phyloP scores from a whole-genome alignment of 1,140 invertebrate species.

The Pachypeltis micranthus region DNA sequence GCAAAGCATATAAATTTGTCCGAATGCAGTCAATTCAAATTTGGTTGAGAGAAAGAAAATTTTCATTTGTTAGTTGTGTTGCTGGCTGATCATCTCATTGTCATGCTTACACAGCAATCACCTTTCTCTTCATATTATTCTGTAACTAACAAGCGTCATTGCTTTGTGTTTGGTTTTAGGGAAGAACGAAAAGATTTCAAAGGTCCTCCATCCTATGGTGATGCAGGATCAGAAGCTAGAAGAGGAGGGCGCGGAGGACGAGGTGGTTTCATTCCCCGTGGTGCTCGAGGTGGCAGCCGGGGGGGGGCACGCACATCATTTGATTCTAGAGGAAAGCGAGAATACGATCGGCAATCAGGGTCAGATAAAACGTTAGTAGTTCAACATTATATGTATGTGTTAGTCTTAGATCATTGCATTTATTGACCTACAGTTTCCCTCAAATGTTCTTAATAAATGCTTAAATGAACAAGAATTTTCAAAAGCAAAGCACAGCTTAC shows the following conservation, averaged over 20 bases:
- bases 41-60: constrained; percentile 1
- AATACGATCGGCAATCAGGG: too few species aligned
- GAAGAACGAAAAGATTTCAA: constrained; percentile 11
- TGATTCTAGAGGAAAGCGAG: too few species aligned
- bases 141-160: too few species aligned
- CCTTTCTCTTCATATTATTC: too few species aligned
- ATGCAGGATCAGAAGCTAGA: constrained; percentile 34
- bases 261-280: constrained; percentile 29
- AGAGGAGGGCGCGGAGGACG: constrained; percentile 37
- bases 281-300: constrained; percentile 15
- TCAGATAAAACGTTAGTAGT: too few species aligned
- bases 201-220: constrained; percentile 33
- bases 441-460: too few species aligned
- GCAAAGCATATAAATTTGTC: background rate
- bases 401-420: too few species aligned
- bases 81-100: constrained; percentile 24
- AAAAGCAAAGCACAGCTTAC: too few species aligned
- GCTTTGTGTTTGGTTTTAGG: too few species aligned
- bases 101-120: constrained; percentile 6
- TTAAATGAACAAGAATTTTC: too few species aligned
- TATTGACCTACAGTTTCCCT: too few species aligned
- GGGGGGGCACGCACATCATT: constrained; percentile 41
- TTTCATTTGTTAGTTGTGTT: constrained; percentile 21
- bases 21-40: background rate
- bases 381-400: too few species aligned